These are phyloP conservation scores for Melanogrammus aeglefinus DNA, from an alignment of 2,797 vertebrate genomes.

Conservation along the genomic window DNA sequence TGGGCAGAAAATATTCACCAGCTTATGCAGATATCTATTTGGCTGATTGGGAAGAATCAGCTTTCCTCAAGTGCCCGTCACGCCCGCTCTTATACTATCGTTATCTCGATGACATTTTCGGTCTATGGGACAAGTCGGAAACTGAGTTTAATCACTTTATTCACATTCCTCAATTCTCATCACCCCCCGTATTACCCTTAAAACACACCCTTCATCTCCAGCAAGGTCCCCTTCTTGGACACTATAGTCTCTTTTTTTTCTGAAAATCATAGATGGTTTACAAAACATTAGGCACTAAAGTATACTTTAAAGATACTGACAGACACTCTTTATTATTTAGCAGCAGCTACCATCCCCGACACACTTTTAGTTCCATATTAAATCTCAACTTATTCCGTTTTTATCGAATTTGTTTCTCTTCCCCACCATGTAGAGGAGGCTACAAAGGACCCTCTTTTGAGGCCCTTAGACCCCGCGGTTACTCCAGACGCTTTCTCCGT, in stretches of 20 bases:
- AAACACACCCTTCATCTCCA: neutral
- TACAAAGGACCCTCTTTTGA: no score
- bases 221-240: neutral
- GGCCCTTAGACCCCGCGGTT: no score
- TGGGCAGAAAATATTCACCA: conserved; percentile 21
- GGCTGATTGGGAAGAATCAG: conserved; percentile 18
- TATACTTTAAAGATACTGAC: neutral
- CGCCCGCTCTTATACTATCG: neutral
- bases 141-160: neutral
- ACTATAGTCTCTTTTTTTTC: neutral
- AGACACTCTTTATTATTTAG: neutral
- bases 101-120: conserved; percentile 26
- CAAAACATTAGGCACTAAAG: neutral
- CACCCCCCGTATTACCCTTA: neutral
- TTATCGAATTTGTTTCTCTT: no score
- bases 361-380: no score
- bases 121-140: neutral
- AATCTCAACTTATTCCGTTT: no score
- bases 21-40: conserved; percentile 27
- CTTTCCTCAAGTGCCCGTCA: neutral
- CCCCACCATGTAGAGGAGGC: no score
- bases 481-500: no score
- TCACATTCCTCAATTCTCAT: neutral
- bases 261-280: neutral
- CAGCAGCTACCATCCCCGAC: no score